Conservation (phyloP, 2,113 vertebrate genomes). For the Actenoides lindsayi region DNA sequence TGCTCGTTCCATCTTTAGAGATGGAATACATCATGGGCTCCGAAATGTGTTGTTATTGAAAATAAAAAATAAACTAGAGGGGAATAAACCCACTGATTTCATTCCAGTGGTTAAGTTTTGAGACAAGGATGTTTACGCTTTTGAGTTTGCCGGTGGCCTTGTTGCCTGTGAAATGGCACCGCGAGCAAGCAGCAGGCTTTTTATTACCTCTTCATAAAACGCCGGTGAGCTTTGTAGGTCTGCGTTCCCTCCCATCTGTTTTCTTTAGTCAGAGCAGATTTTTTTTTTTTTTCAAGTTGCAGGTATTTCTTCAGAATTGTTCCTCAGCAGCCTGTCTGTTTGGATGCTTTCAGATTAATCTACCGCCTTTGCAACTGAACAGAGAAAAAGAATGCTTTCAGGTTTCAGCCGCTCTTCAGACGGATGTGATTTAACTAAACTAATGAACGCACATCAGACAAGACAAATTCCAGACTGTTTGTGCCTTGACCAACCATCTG, state of each 20-base stretch:
- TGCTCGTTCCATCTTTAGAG: not conserved
- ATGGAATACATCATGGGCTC: not conserved
- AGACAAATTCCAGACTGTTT: conserved; percentile 84
- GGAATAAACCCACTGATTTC: conserved; percentile 27
- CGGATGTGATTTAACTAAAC: conserved; percentile 75
- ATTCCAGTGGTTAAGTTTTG: not conserved
- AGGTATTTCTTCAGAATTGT: not conserved
- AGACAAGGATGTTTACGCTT: conserved; percentile 25
- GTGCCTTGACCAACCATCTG: conserved; percentile 81
- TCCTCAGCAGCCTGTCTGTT: not conserved
- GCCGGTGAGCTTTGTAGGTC: not conserved
- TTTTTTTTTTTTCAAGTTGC: not conserved
- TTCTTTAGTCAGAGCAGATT: not conserved
- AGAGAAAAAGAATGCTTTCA: conserved; percentile 62
- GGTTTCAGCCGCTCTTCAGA: conserved; percentile 64
- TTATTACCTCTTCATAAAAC: not conserved
- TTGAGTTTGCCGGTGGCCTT: not conserved
- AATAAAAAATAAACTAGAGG: not conserved
- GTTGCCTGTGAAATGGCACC: not conserved
- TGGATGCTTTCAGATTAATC: conserved; percentile 53
- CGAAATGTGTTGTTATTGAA: not conserved
- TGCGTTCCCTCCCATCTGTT: not conserved
- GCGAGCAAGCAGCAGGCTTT: not conserved
- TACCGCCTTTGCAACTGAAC: conserved; percentile 53
- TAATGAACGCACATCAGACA: conserved; percentile 81